These are phyloP conservation scores for Sinocyclocheilus maitianheensis DNA, from an alignment of 2,113 vertebrate genomes.

Conservation along the genomic window DNA sequence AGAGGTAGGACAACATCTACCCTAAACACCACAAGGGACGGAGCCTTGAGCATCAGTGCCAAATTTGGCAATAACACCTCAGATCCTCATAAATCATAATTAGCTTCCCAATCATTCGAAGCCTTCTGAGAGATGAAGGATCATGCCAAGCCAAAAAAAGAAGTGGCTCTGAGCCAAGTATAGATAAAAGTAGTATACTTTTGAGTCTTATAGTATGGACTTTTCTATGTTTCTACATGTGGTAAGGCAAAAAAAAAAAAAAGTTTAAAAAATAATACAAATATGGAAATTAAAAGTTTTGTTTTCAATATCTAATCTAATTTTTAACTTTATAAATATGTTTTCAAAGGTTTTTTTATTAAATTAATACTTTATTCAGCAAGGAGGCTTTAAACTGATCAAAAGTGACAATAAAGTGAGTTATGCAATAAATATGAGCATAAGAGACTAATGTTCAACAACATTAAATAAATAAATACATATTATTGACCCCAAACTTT, in stretches of 20 bases:
- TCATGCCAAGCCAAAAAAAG: slow-evolving; percentile 25
- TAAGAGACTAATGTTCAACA: background rate
- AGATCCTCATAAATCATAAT: slow-evolving; percentile 46
- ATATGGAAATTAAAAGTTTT: background rate
- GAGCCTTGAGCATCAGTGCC: slow-evolving; percentile 11
- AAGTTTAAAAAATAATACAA: background rate
- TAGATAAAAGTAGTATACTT: slow-evolving; percentile 26
- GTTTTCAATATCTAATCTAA: background rate
- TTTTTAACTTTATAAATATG: background rate
- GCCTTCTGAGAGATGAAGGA: slow-evolving; percentile 41
- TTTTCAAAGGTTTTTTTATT: too few relatives aligned
- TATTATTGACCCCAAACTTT: background rate
- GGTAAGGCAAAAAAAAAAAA: background rate
- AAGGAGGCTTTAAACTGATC: too few relatives aligned
- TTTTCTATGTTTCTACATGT: background rate
- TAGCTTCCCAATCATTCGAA: slow-evolving; percentile 46
- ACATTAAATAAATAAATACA: background rate
- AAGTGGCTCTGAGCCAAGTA: slow-evolving; percentile 25
- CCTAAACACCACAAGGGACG: slow-evolving; percentile 4
- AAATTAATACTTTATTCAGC: too few relatives aligned
- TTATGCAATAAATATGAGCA: background rate
- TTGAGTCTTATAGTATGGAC: slow-evolving; percentile 38
- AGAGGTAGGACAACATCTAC: slow-evolving; percentile 79
- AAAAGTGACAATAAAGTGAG: too few relatives aligned
- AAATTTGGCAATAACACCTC: slow-evolving; percentile 37